Evolutionary conservation across 2,113 vertebrate species (phyloP).

Genomic region (Dasyurus viverrinus): DNA sequence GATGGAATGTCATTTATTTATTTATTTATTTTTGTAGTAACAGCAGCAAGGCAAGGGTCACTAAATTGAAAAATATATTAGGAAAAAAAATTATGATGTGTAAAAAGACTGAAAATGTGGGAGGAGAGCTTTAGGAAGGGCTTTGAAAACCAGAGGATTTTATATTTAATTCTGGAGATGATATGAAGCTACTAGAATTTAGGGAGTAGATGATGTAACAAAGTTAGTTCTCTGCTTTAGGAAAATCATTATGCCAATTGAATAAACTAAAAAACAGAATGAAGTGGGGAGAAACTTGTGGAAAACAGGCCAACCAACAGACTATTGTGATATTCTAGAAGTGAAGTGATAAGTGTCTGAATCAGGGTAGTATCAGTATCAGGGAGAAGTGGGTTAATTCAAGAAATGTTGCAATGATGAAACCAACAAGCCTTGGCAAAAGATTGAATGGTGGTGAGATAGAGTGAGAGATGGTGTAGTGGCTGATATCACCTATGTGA

Average conservation of each 20-base stretch:
- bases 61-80: not conserved
- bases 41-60: not conserved
- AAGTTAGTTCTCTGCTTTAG: not conserved
- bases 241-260: not conserved
- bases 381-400: not conserved
- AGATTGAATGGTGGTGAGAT: not conserved
- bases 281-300: not conserved
- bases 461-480: not conserved
- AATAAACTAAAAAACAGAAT: not conserved
- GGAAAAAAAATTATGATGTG: not conserved
- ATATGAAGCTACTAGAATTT: not conserved
- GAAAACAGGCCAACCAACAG: too few species aligned
- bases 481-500: not conserved
- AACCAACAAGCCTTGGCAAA: not conserved
- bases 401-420: not conserved
- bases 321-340: not conserved
- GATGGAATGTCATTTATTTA: not conserved
- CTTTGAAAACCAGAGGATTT: not conserved
- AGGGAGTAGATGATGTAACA: not conserved
- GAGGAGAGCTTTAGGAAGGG: not conserved
- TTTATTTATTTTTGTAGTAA: too few species aligned
- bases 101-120: not conserved
- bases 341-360: not conserved
- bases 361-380: not conserved
- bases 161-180: not conserved